A percentile compares a stretch with the other conserved stretches of the same genome.
These are phyloP conservation scores for Hylaeus volcanicus DNA, from an alignment of 1,140 invertebrate species.

Conservation along the genomic window DNA sequence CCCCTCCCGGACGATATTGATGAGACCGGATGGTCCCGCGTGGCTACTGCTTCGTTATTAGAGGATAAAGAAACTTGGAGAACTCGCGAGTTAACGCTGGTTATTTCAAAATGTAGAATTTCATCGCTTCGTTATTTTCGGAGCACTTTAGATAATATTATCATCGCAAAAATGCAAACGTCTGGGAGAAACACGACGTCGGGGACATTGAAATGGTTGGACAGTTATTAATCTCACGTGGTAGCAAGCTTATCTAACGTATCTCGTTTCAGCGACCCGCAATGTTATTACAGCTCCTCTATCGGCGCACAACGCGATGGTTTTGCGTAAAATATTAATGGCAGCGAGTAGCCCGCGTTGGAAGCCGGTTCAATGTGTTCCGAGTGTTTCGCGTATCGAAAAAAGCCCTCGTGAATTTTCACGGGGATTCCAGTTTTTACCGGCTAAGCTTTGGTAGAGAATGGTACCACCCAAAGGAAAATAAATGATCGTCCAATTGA, in stretches of 20 bases:
- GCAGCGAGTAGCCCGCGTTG: not conserved
- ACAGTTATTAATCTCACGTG: slow-evolving; percentile 45
- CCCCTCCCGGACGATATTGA: not conserved
- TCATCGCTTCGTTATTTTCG: not conserved
- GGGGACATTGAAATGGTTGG: no score
- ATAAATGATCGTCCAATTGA: slow-evolving; percentile 38
- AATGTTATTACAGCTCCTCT: slow-evolving; percentile 35
- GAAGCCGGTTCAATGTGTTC: not conserved
- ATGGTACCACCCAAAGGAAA: slow-evolving; percentile 19
- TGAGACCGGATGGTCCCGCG: not conserved
- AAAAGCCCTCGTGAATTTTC: slow-evolving; percentile 15
- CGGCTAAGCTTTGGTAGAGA: not conserved
- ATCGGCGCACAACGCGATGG: not conserved
- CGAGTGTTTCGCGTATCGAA: slow-evolving; percentile 13
- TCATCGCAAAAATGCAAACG: no score
- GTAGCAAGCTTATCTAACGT: not conserved
- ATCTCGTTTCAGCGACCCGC: slow-evolving; percentile 21
- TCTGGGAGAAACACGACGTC: no score
- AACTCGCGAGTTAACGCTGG: not conserved
- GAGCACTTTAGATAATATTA: no score
- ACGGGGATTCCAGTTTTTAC: not conserved
- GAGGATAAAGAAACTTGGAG: not conserved
- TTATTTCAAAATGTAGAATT: not conserved
- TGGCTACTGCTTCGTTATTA: not conserved
- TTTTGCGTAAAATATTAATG: slow-evolving; percentile 55